These are phyloP conservation scores for Geotrypetes seraphini DNA, from an alignment of 2,797 vertebrate genomes.

Conservation along the genomic window DNA sequence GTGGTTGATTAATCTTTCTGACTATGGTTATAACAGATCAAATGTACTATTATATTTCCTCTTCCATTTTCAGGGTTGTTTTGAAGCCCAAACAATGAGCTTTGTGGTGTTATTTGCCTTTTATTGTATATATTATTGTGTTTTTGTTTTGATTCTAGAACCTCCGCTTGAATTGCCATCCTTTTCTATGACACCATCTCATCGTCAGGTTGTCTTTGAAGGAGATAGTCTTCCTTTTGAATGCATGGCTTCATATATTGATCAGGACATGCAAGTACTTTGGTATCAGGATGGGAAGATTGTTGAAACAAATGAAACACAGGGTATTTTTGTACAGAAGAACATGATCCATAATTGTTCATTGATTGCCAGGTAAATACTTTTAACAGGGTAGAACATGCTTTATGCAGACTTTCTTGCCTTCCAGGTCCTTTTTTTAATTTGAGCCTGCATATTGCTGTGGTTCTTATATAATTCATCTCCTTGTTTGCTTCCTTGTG, in stretches of 20 bases:
- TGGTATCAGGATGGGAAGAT: constrained; percentile 94
- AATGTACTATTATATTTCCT: no score
- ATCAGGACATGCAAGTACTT: constrained; percentile 92
- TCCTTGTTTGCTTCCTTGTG: no score
- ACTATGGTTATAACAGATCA: no score
- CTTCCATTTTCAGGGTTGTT: no score
- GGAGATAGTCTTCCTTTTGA: constrained; percentile 94
- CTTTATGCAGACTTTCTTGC: background rate
- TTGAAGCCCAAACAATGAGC: no score
- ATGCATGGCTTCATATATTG: constrained; percentile 89
- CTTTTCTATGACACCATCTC: constrained; percentile 91
- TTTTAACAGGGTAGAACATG: background rate
- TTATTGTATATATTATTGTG: no score
- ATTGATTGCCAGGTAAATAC: constrained; percentile 80
- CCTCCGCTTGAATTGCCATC: constrained; percentile 88
- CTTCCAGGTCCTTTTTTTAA: background rate
- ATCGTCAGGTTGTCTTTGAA: constrained; percentile 91
- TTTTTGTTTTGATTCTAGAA: constrained; percentile 44
- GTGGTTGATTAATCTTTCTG: no score
- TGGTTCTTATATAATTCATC: no score
- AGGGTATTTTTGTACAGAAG: constrained; percentile 91
- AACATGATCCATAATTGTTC: constrained; percentile 96
- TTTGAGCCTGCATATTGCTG: background rate
- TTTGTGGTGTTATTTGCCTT: no score
- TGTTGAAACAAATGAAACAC: constrained; percentile 79